Conservation (phyloP, 2,797 vertebrate genomes). For the Dromococcyx pavoninus region DNA sequence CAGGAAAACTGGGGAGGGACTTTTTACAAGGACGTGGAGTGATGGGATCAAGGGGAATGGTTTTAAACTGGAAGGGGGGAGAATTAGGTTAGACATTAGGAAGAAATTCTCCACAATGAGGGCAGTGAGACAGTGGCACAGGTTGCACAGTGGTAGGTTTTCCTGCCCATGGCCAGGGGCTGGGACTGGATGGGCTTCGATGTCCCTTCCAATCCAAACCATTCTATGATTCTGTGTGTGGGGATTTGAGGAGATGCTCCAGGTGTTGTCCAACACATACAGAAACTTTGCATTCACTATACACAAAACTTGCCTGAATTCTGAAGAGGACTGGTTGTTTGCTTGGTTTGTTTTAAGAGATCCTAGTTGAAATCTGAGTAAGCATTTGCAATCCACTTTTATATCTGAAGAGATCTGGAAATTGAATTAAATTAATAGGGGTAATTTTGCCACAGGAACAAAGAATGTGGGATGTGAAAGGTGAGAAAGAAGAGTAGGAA, state of each 20-base stretch:
- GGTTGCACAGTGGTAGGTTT: no score
- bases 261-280: neutral
- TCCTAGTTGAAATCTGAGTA: neutral
- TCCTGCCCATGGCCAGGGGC: no score
- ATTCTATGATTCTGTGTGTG: fast-evolving
- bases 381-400: neutral
- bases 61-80: no score
- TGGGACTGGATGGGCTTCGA: no score
- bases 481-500: neutral
- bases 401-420: neutral
- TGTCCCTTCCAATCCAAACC: neutral
- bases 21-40: no score
- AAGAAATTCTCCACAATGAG: no score
- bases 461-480: neutral
- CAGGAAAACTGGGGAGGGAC: no score
- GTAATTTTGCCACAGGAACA: neutral
- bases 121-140: no score
- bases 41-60: no score
- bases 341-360: neutral
- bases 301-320: neutral
- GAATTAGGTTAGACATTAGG: no score
- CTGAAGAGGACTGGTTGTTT: neutral
- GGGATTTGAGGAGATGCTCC: neutral
- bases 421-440: neutral
- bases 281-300: neutral